Base-by-base conservation (phyloP, 2,797 vertebrate species). In the Syncerus caffer region DNA sequence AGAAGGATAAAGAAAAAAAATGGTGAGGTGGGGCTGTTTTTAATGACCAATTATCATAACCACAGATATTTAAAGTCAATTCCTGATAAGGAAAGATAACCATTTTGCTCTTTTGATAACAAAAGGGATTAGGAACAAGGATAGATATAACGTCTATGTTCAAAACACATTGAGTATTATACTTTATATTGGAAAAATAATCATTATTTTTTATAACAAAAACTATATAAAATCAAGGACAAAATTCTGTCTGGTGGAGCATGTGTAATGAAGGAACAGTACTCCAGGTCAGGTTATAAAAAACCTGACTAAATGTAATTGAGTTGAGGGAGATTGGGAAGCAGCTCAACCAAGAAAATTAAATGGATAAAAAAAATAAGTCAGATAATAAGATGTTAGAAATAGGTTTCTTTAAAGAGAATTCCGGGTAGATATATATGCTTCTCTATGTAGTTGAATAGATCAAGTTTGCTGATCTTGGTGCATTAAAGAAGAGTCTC, bases 321-420 rank as follows among this genome's bases (percentile, higher is more conserved):
- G 15, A 6, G 53, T 29, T 27, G 13, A 92, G 6, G 6, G 42
- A 82, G 17, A 78, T 60, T 87, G 47, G 8, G 29, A 42, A 90
- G 7, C 7, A 90, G 47, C 74, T 89, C 31, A 88, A 15, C 38
- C 29, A 90, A 90, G 29, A 50, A 71, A 92, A 87, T 86, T 14
- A 97, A 96, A 58, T 79, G 51, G 16, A 71, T 55, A 57, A 92
- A 97, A 97, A 67, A 79, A 51, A n/a, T 0, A 83, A 79, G 62
- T 86, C 10, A 31, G 47, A 14, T 80, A 62, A 45, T 53, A 76
- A 90, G 47, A 78, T 85, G 2, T 27, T 89, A 42, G 5, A 89
- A 96, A 74, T 42, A 55, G 1, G 11, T 79, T 76, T 89, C 38
- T 14, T 45, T 19, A 67, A 71, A 27, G 51, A 85, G 14, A 92